A percentile compares a stretch with the other conserved stretches of the same genome.
Evolutionary conservation across 2,797 vertebrate genomes (phyloP).

Genomic region (Sebastiscus tertius): DNA sequence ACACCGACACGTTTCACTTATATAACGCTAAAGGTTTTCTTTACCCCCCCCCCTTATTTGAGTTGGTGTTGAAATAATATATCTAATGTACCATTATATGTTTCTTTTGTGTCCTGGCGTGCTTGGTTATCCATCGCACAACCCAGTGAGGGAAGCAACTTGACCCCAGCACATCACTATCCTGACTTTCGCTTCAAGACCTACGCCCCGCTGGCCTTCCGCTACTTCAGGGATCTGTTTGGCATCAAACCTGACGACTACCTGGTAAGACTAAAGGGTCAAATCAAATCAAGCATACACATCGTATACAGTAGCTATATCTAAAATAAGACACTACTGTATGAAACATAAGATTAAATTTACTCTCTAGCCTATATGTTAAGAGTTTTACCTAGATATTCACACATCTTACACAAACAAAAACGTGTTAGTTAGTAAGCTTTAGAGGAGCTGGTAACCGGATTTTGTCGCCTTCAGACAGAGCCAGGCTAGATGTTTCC

Average conservation of each 20-base stretch:
- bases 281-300: not conserved
- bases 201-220: conserved; percentile 96
- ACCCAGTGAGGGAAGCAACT: conserved; percentile 95
- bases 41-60: not conserved
- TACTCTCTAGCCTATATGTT: not conserved
- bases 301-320: not conserved
- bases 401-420: not conserved
- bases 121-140: conserved; percentile 7
- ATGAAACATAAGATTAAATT: not conserved
- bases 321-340: not conserved
- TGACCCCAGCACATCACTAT: conserved; percentile 97
- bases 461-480: not conserved
- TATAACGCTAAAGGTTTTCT: not conserved
- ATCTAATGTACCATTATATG: conserved; percentile 13
- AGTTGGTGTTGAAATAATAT: not conserved
- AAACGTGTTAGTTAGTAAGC: not conserved
- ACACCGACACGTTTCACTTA: not conserved
- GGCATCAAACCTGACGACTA: conserved; percentile 99
- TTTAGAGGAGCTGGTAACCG: not conserved
- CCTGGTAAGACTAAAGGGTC: conserved; percentile 87
- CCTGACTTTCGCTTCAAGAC: conserved; percentile 99
- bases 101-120: conserved; percentile 29
- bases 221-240: conserved; percentile 98
- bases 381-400: not conserved
- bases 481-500: no score